Conservation (phyloP, 2,797 vertebrate genomes). For the Pelobates cultripes region DNA sequence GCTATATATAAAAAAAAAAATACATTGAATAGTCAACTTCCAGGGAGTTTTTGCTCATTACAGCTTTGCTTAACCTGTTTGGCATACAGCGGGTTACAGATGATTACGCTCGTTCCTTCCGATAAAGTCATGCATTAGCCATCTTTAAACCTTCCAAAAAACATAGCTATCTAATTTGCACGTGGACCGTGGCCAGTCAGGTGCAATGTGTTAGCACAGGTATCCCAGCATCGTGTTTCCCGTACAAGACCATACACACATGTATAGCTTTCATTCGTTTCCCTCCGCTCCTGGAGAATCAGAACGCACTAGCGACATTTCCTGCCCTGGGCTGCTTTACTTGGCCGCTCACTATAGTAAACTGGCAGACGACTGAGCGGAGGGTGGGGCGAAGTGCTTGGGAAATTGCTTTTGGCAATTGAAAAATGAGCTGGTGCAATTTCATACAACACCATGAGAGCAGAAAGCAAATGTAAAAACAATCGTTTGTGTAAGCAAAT, state of each 20-base stretch:
- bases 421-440: constrained; percentile 57
- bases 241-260: neutral
- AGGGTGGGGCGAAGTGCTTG: constrained; percentile 52
- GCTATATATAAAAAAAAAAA: too few relatives aligned
- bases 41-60: too few relatives aligned
- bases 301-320: constrained; percentile 27
- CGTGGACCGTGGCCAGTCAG: constrained; percentile 29
- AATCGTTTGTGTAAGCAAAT: constrained; percentile 47
- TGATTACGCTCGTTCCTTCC: neutral
- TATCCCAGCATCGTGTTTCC: constrained; percentile 19
- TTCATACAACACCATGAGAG: constrained; percentile 55
- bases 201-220: constrained; percentile 34
- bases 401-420: constrained; percentile 57
- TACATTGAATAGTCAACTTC: too few relatives aligned
- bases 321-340: constrained; percentile 46
- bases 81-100: neutral
- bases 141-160: neutral
- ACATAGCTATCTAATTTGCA: constrained; percentile 10
- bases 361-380: constrained; percentile 37
- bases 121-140: neutral
- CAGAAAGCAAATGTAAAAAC: constrained; percentile 55
- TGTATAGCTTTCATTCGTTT: constrained; percentile 18
- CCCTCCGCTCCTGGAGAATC: constrained; percentile 20
- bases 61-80: too few relatives aligned
- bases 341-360: constrained; percentile 39